Base-by-base conservation (phyloP, 1,140 invertebrate genomes). In the Harpegnathos saltator region DNA sequence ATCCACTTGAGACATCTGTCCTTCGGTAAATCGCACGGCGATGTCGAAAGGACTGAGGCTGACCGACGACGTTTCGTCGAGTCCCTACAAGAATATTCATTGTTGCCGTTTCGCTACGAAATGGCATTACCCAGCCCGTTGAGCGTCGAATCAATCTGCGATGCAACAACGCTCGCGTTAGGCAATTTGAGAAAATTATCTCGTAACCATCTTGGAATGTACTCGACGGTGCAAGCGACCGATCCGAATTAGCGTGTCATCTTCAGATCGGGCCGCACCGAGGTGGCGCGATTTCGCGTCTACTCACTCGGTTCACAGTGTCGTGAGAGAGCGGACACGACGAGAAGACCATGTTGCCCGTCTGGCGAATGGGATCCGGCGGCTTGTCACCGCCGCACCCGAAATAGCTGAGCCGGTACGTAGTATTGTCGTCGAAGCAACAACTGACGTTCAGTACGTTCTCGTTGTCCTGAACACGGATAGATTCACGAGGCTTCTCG, bases 361-460 rank as follows among this genome's bases (percentile, higher is more conserved):
- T 12, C 9, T 82, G 92, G 59, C 56, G 83, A 58, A 93, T 89
- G 12, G 89, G 90, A 29, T 82, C n/a, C 15, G 82, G 80, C 69
- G 56, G 91, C n/a, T 88, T 89, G 1, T 90, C 92, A 44, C 73
- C 84, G 24, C 83, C 90, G 33, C 89, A 91, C 0, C 90, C 91
- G 38, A 92, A 94, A 82, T 92, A 94, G 82, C 94, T 94, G 19
- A 94, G 85, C 5, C 91, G 89, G 54, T 94, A 94, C 14, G 92
- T 94, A 0, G 94, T 94, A 7, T 93, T 91, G 56, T 92, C 89
- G 9, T 94, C 91, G 62, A 91, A 91, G 38, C 88, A 92, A 26
- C 84, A 89, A 5, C 58, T 74, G 5, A 75, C 89, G 61, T 93
- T 94, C 5, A 94, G 58, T 19, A 92, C 7, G 72, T 94, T 94